Evolutionary conservation across 2,797 vertebrate species (phyloP).

Genomic region (Oreochromis mossambicus): DNA sequence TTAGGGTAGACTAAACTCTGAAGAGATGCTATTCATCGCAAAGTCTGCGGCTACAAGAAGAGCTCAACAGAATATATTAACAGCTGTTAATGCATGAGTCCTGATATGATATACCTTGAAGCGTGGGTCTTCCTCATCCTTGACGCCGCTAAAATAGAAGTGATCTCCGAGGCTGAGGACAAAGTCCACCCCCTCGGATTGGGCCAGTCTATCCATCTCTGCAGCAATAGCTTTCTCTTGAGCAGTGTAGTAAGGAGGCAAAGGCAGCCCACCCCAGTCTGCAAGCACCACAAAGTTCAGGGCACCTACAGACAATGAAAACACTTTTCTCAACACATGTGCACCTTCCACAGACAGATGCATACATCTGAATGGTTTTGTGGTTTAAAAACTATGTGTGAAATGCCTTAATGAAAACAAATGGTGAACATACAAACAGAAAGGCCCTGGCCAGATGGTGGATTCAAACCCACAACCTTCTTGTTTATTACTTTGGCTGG

Average conservation of each 20-base stretch:
- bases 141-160: constrained; percentile 66
- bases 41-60: neutral
- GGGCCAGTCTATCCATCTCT: constrained; percentile 46
- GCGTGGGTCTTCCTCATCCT: constrained; percentile 57
- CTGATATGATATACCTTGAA: constrained; percentile 55
- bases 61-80: neutral
- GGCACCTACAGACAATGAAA: neutral
- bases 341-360: neutral
- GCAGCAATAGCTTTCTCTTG: constrained; percentile 51
- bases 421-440: neutral
- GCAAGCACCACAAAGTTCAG: constrained; percentile 61
- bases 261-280: constrained; percentile 69
- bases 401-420: neutral
- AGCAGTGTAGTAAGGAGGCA: constrained; percentile 49
- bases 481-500: neutral
- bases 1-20: neutral
- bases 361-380: neutral
- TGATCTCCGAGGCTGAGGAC: constrained; percentile 71
- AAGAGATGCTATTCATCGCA: neutral
- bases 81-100: neutral
- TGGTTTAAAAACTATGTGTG: neutral
- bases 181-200: constrained; percentile 56
- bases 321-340: neutral
- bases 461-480: neutral
- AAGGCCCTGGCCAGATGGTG: rapidly evolving